These are phyloP conservation scores for Drosophila anomalipes DNA, from an alignment of 2,888 invertebrate genomes.

Conservation along the genomic window DNA sequence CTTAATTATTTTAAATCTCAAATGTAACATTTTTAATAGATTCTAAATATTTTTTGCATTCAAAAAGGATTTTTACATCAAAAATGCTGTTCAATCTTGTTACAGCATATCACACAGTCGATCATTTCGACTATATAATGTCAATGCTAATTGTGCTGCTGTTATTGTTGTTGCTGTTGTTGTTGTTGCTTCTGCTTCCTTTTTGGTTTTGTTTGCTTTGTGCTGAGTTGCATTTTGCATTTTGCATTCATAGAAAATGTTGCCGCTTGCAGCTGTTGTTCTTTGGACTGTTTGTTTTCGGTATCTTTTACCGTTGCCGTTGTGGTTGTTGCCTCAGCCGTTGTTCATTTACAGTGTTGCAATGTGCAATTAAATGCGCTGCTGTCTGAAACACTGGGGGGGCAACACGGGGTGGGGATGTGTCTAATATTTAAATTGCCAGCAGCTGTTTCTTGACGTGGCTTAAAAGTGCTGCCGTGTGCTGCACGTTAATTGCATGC, in stretches of 20 bases:
- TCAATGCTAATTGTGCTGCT: background rate
- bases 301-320: constrained; percentile 16
- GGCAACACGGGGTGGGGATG: background rate
- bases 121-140: constrained; percentile 1
- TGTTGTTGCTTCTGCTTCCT: constrained; percentile 20
- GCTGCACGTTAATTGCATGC: constrained; percentile 46
- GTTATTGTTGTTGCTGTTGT: constrained; percentile 16
- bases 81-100: background rate
- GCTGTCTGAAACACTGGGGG: background rate
- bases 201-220: constrained; percentile 22
- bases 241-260: constrained; percentile 19
- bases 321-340: background rate
- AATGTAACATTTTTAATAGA: background rate
- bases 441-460: constrained; percentile 4
- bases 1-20: background rate
- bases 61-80: background rate
- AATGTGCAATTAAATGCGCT: background rate
- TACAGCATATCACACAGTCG: constrained; percentile 25
- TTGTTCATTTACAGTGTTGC: background rate
- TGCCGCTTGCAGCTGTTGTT: constrained; percentile 10
- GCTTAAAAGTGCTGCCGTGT: background rate
- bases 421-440: background rate
- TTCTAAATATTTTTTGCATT: background rate
- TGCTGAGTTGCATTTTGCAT: constrained; percentile 28
- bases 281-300: constrained; percentile 7